phyloP scores from a whole-genome alignment of 2,113 vertebrate species.

The Pseudorectes ferrugineus region DNA sequence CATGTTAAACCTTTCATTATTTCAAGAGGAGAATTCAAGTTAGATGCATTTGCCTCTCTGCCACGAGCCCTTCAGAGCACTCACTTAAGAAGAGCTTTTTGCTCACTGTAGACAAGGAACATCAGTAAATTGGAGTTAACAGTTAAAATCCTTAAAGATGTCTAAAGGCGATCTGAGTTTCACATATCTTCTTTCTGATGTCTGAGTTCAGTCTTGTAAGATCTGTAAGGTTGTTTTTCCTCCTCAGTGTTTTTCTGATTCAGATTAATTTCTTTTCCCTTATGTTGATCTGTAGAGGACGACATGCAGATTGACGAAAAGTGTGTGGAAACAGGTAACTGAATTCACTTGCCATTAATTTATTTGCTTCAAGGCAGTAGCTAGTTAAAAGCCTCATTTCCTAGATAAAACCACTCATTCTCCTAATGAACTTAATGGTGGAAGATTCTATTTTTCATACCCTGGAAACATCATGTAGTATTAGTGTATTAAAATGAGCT shows the following conservation, averaged over 20 bases:
- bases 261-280: not conserved
- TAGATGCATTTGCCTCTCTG: not conserved
- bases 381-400: not conserved
- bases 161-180: not conserved
- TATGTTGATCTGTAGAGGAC: conserved; percentile 75
- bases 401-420: not conserved
- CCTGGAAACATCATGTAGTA: not conserved
- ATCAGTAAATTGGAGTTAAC: not conserved
- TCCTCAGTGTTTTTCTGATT: not conserved
- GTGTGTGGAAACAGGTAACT: conserved; percentile 91
- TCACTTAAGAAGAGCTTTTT: not conserved
- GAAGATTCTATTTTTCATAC: not conserved
- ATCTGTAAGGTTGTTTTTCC: not conserved
- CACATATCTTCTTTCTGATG: not conserved
- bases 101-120: not conserved
- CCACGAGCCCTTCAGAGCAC: not conserved
- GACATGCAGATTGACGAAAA: conserved; percentile 89
- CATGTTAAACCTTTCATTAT: not conserved
- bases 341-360: not conserved
- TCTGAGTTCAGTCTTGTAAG: not conserved
- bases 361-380: not conserved
- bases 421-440: not conserved
- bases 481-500: not conserved
- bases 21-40: not conserved
- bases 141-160: not conserved